Evolutionary conservation across 2,113 vertebrate genomes (phyloP), one percentile per base, ranked within the genome.

Genomic region (Eptatretus burgeri): DNA sequence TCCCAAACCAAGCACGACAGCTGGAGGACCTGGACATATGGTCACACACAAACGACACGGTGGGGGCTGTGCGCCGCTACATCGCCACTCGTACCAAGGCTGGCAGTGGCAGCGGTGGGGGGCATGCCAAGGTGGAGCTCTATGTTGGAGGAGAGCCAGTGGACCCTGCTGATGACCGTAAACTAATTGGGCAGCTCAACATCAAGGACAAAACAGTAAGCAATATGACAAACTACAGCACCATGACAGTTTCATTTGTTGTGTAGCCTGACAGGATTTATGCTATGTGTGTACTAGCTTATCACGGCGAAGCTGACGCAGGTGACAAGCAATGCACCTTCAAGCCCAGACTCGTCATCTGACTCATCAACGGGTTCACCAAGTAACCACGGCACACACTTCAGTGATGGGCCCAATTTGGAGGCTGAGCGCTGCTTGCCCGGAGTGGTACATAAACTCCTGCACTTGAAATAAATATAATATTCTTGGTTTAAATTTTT

Each of bases 241-340:
- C 56, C 56, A 60, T 60, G 56, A 12, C 16, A 19, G 19, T 19
- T 19, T 12, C 10, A 19, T 10, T 60, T 2, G 19, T 19, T 19
- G 12, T 60, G 53, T 41, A 41, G 27, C 16, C 12, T n/a, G n/a
- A 60, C 56, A 17, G 56, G n/a, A 19, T 60, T 2, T n/a, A 60
- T 60, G 2, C 9, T 13, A 12, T 19, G 19, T 60, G 53, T 60
- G 10, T 60, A 12, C 56, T 72, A 95, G 91, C 74, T 98, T 73
- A 98, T 98, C 71, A 98, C 91, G 12, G 91, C 91, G 70, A 98
- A 98, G 77, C 81, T 98, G 71, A 98, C 91, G 62, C 91, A 95
- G 75, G 86, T 94, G 76, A 95, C 88, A 77, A 82, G 88, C 75
- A 98, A 98, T 75, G 95, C 95, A 87, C 91, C 91, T 74, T 98